Evolutionary conservation across 2,888 invertebrate genomes (phyloP), one percentile per base, ranked within the genome.

Genomic region (Achlya flavicornis): DNA sequence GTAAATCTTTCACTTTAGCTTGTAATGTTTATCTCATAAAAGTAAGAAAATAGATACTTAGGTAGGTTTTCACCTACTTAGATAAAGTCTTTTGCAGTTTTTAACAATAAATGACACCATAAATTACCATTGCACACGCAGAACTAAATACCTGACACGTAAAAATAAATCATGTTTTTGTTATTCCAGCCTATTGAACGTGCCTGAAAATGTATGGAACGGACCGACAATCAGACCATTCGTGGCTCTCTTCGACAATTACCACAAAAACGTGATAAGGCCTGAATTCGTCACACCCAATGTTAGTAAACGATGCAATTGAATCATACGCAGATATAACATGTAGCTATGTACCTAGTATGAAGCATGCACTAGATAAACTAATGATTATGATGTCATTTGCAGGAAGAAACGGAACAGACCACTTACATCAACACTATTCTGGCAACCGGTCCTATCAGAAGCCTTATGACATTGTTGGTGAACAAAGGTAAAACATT

Each of bases 241-340:
- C 61, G 90, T 95, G 61, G 91, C 93, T 19, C 94, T 98, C 58
- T 96, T 96, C 86, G 96, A 98, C 85, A 98, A 98, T 87, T 98
- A 97, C 88, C 95, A 96, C 76, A 94, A 96, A 66, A 95, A 96
- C 73, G 94, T 95, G 16, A 94, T 94, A 62, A 92, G 94, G 61
- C 94, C 95, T 64, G 97, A 97, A 87, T 94, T 95, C 72, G 94
- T 95, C 62, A 96, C 96, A 46, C 91, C 95, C 10, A 90, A 82
- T 76, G 93, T 93, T 70, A 92, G 93, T 89, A 71, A 61, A 65
- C 57, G 43, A 57, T 66, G 14, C 63, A 65, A 63, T 64, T 67
- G 61, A 66, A 66, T 70, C 65, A 68, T 67, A 57, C 58, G 63
- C 59, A 57, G 64, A 57, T 48, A 59, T 35, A 46, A 12, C 48